Percentiles rank a stretch among this genome's conserved stretches.
Evolutionary conservation across 2,113 vertebrate species (phyloP).

Genomic region (Brachyhypopomus gauderio): DNA sequence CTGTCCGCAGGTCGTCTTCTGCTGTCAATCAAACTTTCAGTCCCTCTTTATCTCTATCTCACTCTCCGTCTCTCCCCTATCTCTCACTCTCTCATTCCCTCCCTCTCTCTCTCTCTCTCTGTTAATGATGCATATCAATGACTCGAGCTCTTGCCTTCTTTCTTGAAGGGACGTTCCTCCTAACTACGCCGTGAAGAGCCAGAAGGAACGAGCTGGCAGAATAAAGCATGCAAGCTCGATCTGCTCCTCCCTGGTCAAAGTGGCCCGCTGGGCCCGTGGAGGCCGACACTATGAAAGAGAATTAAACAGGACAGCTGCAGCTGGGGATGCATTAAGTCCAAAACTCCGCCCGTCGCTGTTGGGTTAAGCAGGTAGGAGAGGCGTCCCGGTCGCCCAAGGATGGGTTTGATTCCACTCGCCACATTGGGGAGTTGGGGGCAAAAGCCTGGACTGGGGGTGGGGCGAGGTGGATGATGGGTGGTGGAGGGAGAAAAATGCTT

Average conservation of each 20-base stretch:
- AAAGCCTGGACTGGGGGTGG: slow-evolving; percentile 18
- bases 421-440: slow-evolving; percentile 21
- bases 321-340: slow-evolving; percentile 93
- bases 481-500: slow-evolving; percentile 74
- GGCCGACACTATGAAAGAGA: slow-evolving; percentile 71
- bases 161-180: slow-evolving; percentile 52
- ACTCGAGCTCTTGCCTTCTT: slow-evolving; percentile 50
- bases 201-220: slow-evolving; percentile 63
- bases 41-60: background rate
- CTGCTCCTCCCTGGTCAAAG: slow-evolving; percentile 58
- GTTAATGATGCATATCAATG: slow-evolving; percentile 67
- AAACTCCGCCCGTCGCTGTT: slow-evolving; percentile 84
- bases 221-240: slow-evolving; percentile 74
- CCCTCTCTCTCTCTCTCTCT: slow-evolving; percentile 14
- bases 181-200: slow-evolving; percentile 52
- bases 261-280: slow-evolving; percentile 22
- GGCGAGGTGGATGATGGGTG: background rate
- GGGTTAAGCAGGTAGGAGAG: slow-evolving; percentile 84
- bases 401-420: slow-evolving; percentile 74
- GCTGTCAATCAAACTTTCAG: slow-evolving; percentile 16
- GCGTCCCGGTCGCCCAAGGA: slow-evolving; percentile 86
- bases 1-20: slow-evolving; percentile 17
- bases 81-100: slow-evolving; percentile 9
- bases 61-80: slow-evolving; percentile 4
- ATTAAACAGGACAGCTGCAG: slow-evolving; percentile 84